Base-by-base conservation (phyloP, 2,797 vertebrate species). In the Chloroceryle inda region DNA sequence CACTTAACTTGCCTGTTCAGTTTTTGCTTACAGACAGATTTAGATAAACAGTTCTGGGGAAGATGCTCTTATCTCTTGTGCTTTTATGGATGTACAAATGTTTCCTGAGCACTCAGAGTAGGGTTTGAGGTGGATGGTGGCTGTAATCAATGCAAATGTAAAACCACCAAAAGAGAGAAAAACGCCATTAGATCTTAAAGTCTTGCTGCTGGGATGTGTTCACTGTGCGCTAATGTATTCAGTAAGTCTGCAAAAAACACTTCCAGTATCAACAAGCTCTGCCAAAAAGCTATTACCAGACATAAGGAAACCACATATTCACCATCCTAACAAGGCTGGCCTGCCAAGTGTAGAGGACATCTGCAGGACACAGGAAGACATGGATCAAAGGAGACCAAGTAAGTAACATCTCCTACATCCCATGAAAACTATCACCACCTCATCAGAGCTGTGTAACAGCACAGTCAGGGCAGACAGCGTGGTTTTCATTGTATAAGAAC, bases 281-380 rank as follows among this genome's bases (percentile, higher is more conserved):
- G 77, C 94, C 96, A 96, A 64, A 83, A 95, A 89, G 85, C 81
- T 95, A 95, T 95, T 91, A 95, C 72, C 93, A 97, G 96, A 91
- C 93, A 42, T 21, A 44, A 49, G 92, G 96, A 96, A 98, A 97
- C 90, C 95, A 87, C 38, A 90, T 27, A 67, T 53, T 62, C 59
- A 72, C 66, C 31, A 12, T 79, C 77, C 5, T 26, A 74, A 62
- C 29, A n/a, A 44, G 85, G 67, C 67, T 44, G 38, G 80, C 52
- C 58, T 76, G 58, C 76, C 78, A 92, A 81, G 78, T 4, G 44
- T 40, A 87, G 61, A 92, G 95, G 88, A 81, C 45, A 24, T 49
- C 77, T 45, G 18, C 16, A 86, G 81, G 89, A 85, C 78, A 81
- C 21, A 37, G 72, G 58, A 76, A 55, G 33, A 40, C 1, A 31